Base-by-base conservation (phyloP, 2,797 vertebrate species). In the Ceryle rudis region DNA sequence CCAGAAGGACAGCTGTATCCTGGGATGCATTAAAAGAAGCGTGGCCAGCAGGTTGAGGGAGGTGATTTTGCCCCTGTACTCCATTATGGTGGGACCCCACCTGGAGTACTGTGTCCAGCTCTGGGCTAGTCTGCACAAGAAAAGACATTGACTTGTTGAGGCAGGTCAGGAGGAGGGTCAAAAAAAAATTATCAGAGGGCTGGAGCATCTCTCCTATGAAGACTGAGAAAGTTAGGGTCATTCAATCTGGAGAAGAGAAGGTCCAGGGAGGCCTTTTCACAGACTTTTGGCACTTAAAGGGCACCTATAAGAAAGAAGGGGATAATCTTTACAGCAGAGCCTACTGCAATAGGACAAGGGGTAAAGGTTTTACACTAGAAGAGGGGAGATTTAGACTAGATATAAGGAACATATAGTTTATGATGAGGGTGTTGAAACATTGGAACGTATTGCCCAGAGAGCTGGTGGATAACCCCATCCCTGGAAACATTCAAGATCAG, bases 21-120 rank as follows among this genome's bases (percentile, higher is more conserved):
- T 39, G 28, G 55, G 15, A 9, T 57, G 20, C 23, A 25, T 29
- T 33, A 12, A 9, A 46, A 81, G n/a, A 12, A 70, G 12, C 1
- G 0, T 39, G 51, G 6, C 9, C 52, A 60, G 29, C 10, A 60
- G n/a, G 33, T 52, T 0, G 0, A 60, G 31, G 29, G 31, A 47
- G 8, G 60, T 14, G 29, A n/a, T 60, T 47, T 52, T 72, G 3
- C 29, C 18, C 9, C 8, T 33, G 31, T 35, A 1, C 22, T 64
- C 13, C 2, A 0, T n/a, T 41, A 54, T 35, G 3, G 3, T 28
- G 10, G 54, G 14, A 54, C 8, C 7, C 9, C 18, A 33, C 3
- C 10, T 35, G 74, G 5, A 42, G 13, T 42, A 4, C 41, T 37
- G 17, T 2, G 0, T 25, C 11, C 55, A 60, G 4, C 3, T 57